Percentiles rank a stretch among this genome's conserved stretches.
Conservation (phyloP, 2,797 vertebrate species). For the Anas bernieri region DNA sequence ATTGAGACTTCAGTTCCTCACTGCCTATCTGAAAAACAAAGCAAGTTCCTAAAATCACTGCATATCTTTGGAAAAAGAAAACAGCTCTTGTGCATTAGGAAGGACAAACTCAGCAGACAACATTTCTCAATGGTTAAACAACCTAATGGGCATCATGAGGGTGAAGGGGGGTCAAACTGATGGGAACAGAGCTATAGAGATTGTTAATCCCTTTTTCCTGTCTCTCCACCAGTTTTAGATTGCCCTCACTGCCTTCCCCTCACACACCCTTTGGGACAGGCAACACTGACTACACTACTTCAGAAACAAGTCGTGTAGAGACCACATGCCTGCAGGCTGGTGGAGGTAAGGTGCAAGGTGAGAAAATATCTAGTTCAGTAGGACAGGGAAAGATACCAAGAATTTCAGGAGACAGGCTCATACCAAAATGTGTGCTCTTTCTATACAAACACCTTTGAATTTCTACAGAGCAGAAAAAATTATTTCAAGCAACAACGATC, state of each 20-base stretch:
- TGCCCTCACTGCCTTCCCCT: not conserved
- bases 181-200: not conserved
- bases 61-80: not conserved
- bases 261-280: not conserved
- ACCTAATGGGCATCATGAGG: not conserved
- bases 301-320: not conserved
- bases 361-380: not conserved
- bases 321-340: not conserved
- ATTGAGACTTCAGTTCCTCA: not conserved
- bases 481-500: not conserved
- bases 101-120: not conserved
- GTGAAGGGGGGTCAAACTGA: not conserved
- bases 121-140: not conserved
- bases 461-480: not conserved
- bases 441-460: not conserved
- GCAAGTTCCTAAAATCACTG: not conserved
- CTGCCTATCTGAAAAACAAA: not conserved
- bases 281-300: not conserved
- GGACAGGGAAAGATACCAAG: not conserved
- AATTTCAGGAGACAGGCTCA: not conserved
- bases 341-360: not conserved
- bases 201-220: not conserved
- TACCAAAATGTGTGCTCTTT: not conserved
- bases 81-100: not conserved
- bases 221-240: not conserved